Evolutionary conservation across 2,797 vertebrate genomes (phyloP).

Genomic region (Trichosurus vulpecula): DNA sequence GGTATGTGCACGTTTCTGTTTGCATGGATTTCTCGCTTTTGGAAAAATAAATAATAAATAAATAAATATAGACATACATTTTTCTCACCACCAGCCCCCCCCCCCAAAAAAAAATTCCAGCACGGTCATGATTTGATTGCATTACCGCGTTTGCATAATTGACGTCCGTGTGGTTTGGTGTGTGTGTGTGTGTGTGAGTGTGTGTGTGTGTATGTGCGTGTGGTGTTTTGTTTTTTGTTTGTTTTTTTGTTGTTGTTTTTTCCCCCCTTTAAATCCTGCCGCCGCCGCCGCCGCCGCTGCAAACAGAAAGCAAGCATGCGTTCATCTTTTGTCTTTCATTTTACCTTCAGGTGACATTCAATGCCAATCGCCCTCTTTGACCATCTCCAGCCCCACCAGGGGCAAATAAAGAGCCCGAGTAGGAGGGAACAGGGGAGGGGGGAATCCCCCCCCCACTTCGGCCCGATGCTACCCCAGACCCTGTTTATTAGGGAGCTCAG

Average conservation of each 20-base stretch:
- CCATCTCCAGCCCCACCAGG: conserved; percentile 80
- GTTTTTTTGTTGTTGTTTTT: not conserved
- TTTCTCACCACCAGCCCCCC: not conserved
- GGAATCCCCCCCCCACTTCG: not conserved
- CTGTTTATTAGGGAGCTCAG: conserved; percentile 10
- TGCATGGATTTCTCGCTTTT: conserved; percentile 72
- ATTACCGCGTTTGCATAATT: conserved; percentile 76
- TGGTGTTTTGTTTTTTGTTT: conserved; percentile 8
- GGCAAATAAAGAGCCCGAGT: conserved; percentile 51
- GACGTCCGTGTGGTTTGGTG: conserved; percentile 72
- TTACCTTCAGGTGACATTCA: conserved; percentile 86
- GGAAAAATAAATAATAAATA: conserved; percentile 58
- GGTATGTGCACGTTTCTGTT: conserved; percentile 82
- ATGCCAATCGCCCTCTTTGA: conserved; percentile 80
- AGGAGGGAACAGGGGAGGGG: conserved; percentile 1
- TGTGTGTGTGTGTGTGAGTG: conserved; percentile 46
- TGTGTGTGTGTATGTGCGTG: conserved; percentile 11
- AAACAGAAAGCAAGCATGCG: conserved; percentile 80
- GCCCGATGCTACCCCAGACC: conserved; percentile 14
- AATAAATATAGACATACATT: conserved; percentile 3
- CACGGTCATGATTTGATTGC: conserved; percentile 73
- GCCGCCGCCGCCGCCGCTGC: conserved; percentile 57
- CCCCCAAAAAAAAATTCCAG: conserved; percentile 10
- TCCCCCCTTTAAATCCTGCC: conserved; percentile 72
- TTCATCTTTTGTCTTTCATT: conserved; percentile 85